Evolutionary conservation across 2,113 vertebrate genomes (phyloP).

Genomic region (Pelobates fuscus): DNA sequence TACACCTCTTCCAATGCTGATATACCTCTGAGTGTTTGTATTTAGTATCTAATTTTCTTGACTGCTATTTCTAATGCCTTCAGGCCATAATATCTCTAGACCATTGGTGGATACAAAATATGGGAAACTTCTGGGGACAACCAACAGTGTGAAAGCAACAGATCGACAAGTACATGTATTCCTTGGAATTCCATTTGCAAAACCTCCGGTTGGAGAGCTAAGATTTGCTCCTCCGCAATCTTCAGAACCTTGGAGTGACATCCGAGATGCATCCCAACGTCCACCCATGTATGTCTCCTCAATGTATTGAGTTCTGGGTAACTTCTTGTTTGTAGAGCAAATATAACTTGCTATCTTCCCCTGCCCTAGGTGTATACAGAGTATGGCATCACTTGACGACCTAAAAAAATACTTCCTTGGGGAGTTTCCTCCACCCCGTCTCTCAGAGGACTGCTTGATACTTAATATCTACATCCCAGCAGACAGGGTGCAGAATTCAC

Average conservation of each 20-base stretch:
- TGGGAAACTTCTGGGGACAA: constrained; percentile 69
- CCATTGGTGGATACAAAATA: constrained; percentile 66
- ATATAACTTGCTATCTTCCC: too few species aligned
- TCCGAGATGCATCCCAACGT: constrained; percentile 71
- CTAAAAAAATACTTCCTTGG: not conserved
- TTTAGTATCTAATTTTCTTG: too few species aligned
- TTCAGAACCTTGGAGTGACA: constrained; percentile 68
- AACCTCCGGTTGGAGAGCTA: constrained; percentile 73
- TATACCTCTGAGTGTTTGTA: too few species aligned
- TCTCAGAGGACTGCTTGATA: constrained; percentile 47
- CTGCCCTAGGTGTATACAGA: constrained; percentile 11
- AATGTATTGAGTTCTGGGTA: too few species aligned
- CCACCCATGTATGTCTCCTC: constrained; percentile 69
- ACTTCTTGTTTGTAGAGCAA: too few species aligned
- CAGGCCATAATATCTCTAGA: constrained; percentile 19
- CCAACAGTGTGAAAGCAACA: constrained; percentile 64
- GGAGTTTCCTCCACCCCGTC: not conserved
- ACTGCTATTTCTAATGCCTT: not conserved
- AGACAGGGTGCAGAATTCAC: not conserved
- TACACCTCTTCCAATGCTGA: too few species aligned
- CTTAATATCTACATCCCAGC: constrained; percentile 39
- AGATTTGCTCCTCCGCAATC: constrained; percentile 73
- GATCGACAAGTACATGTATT: constrained; percentile 67
- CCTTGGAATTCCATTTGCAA: constrained; percentile 78
- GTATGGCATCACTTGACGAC: not conserved